These are phyloP conservation scores for Scleropages formosus DNA, from an alignment of 2,797 vertebrate species.

Conservation along the genomic window DNA sequence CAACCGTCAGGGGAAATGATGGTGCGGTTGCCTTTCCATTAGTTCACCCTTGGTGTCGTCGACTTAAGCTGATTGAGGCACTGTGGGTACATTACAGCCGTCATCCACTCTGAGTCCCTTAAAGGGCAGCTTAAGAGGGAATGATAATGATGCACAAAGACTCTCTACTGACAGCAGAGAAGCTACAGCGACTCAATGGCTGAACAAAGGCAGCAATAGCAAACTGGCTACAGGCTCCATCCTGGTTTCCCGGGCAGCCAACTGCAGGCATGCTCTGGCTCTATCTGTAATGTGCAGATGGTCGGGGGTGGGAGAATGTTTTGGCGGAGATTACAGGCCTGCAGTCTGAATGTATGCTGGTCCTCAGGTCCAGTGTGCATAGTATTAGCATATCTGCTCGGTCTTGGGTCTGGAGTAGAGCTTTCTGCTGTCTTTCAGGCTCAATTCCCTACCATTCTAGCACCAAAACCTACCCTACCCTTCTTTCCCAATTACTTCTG, in stretches of 20 bases:
- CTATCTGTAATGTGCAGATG: slow-evolving; percentile 48
- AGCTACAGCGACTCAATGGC: slow-evolving; percentile 8
- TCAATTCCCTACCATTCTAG: slow-evolving; percentile 21
- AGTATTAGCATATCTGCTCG: slow-evolving; percentile 29
- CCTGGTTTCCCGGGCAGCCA: slow-evolving; percentile 6
- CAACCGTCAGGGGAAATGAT: too few relatives aligned
- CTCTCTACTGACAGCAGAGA: not conserved
- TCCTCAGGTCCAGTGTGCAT: slow-evolving; percentile 30
- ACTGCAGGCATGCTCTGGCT: too few relatives aligned
- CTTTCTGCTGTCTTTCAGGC: not conserved
- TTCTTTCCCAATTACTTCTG: too few relatives aligned
- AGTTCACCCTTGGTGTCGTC: slow-evolving; percentile 32
- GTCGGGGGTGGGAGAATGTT: slow-evolving; percentile 42
- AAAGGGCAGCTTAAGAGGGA: not conserved
- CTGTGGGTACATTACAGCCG: slow-evolving; percentile 5
- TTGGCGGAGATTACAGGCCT: slow-evolving; percentile 39
- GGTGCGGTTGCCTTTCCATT: slow-evolving; percentile 34
- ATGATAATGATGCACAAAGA: not conserved
- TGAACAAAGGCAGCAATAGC: not conserved
- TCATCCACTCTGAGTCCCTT: slow-evolving; percentile 26
- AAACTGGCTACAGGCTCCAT: too few relatives aligned
- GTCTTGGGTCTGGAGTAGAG: slow-evolving; percentile 39
- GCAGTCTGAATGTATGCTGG: slow-evolving; percentile 28
- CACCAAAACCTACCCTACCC: slow-evolving; percentile 6
- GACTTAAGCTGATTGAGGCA: slow-evolving; percentile 35